These are phyloP conservation scores for Hassar affinis DNA, from an alignment of 2,113 vertebrate genomes.

Conservation along the genomic window DNA sequence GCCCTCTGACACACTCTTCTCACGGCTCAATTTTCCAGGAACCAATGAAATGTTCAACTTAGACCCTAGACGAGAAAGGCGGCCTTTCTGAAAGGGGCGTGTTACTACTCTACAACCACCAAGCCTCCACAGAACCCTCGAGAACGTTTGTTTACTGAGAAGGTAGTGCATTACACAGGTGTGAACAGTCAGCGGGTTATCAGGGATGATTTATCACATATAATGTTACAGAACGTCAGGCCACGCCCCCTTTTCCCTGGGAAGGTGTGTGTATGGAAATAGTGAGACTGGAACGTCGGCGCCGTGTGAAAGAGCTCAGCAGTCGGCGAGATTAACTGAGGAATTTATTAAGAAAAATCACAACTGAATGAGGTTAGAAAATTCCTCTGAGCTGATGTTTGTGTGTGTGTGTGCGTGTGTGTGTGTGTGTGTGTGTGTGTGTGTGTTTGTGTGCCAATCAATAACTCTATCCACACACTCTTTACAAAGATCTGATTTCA, in stretches of 20 bases:
- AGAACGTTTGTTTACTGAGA: neutral
- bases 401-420: neutral
- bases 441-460: too few relatives aligned
- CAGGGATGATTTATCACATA: neutral
- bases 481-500: slow-evolving; percentile 13
- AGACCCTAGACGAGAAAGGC: neutral
- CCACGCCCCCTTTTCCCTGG: neutral
- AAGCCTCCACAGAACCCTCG: neutral
- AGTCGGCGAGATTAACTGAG: neutral
- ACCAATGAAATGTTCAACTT: neutral
- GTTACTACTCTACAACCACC: too few relatives aligned
- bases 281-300: neutral
- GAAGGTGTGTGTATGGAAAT: neutral
- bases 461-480: slow-evolving; percentile 12
- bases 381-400: neutral
- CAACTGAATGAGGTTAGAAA: neutral
- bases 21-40: neutral
- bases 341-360: neutral
- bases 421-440: neutral
- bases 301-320: neutral
- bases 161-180: neutral
- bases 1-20: neutral
- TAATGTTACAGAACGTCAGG: neutral
- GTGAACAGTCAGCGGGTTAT: neutral
- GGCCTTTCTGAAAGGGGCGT: too few relatives aligned